phyloP scores from a whole-genome alignment of 2,888 invertebrate genomes.

The Monopis laevigella region DNA sequence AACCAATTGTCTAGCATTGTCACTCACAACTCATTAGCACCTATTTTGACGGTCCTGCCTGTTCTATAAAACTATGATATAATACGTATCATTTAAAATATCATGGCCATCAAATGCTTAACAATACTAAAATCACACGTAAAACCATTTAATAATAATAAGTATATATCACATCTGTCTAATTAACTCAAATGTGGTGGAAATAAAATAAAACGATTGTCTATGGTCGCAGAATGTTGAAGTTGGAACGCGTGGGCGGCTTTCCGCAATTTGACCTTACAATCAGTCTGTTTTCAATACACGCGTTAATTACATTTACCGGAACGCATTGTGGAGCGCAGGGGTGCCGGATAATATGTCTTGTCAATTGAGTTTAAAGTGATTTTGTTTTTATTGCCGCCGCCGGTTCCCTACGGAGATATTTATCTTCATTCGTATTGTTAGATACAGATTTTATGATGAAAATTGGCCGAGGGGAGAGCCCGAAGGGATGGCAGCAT shows the following conservation, averaged over 20 bases:
- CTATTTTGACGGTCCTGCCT: no score
- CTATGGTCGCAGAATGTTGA: constrained; percentile 26
- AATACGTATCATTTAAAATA: no score
- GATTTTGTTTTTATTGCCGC: constrained; percentile 58
- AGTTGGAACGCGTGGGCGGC: constrained; percentile 42
- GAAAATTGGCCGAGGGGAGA: constrained; percentile 41
- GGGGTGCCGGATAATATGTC: constrained; percentile 32
- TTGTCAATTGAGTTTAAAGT: constrained; percentile 60
- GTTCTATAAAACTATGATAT: no score
- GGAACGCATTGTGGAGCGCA: constrained; percentile 9
- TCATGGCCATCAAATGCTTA: neutral
- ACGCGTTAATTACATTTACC: constrained; percentile 24
- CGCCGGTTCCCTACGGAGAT: constrained; percentile 44
- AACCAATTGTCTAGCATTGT: no score
- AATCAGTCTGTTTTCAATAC: constrained; percentile 27
- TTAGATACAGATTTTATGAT: constrained; percentile 56
- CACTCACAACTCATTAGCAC: no score
- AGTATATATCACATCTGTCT: neutral
- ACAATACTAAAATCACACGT: neutral
- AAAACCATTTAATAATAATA: neutral
- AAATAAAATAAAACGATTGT: constrained; percentile 20
- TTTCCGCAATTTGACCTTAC: constrained; percentile 34
- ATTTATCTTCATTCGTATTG: constrained; percentile 60
- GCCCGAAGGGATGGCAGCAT: constrained; percentile 40
- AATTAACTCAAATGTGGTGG: neutral